phyloP scores from a whole-genome alignment of 2,797 vertebrate species.

The Knipowitschia caucasica region DNA sequence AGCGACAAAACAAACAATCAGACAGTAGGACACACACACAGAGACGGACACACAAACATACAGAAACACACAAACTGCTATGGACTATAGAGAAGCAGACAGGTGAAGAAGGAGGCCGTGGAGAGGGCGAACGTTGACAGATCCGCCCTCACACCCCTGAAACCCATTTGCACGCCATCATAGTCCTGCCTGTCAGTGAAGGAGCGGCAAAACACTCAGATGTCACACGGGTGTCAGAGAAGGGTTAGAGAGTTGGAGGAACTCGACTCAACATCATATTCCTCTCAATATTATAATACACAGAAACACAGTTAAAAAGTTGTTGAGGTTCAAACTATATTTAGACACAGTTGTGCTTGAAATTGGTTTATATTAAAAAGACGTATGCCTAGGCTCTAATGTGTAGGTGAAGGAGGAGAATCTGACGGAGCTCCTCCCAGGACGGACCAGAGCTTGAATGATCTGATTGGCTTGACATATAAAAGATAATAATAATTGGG shows the following conservation, averaged over 20 bases:
- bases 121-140: constrained; percentile 43
- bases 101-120: constrained; percentile 35
- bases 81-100: constrained; percentile 15
- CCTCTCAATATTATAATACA: not conserved
- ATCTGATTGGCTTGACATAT: too few species aligned
- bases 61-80: constrained; percentile 3
- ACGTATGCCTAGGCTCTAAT: too few species aligned
- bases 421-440: too few species aligned
- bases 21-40: not conserved
- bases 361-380: too few species aligned
- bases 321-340: too few species aligned
- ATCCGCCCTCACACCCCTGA: constrained; percentile 33
- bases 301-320: not conserved
- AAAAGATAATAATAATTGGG: too few species aligned
- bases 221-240: constrained; percentile 23
- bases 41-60: too few species aligned
- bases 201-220: constrained; percentile 36
- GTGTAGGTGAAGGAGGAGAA: too few species aligned
- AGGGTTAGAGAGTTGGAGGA: not conserved
- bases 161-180: constrained; percentile 45
- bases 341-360: too few species aligned
- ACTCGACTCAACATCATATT: too few species aligned
- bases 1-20: constrained; percentile 37
- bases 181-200: constrained; percentile 52
- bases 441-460: too few species aligned